Conservation (phyloP, 2,888 invertebrate species). For the Eumerus sabulonum region DNA sequence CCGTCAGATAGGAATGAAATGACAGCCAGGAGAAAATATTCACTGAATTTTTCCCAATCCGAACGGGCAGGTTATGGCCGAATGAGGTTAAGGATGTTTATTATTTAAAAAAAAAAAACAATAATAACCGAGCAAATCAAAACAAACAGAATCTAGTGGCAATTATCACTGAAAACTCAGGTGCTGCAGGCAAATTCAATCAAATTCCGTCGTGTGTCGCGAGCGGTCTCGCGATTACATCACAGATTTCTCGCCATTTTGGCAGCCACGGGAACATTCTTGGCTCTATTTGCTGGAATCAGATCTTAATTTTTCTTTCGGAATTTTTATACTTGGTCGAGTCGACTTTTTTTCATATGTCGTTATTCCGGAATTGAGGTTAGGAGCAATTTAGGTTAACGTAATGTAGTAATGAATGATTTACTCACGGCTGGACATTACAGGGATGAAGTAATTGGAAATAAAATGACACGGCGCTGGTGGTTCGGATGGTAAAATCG, state of each 20-base stretch:
- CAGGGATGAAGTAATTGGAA: constrained; percentile 10
- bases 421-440: constrained; percentile 60
- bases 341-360: constrained; percentile 12
- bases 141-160: constrained; percentile 1
- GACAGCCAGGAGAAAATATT: constrained; percentile 8
- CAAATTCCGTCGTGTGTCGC: not conserved
- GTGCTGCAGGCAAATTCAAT: not conserved
- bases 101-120: constrained; percentile 53
- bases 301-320: constrained; percentile 1
- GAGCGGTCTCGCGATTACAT: constrained; percentile 53
- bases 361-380: constrained; percentile 59
- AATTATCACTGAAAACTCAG: no score
- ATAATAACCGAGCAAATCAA: constrained; percentile 15
- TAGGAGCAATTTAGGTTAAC: constrained; percentile 63
- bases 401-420: constrained; percentile 40
- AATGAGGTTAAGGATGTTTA: constrained; percentile 68
- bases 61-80: constrained; percentile 54
- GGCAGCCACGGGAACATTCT: constrained; percentile 21
- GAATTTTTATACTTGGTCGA: no score
- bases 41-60: constrained; percentile 27
- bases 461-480: constrained; percentile 20
- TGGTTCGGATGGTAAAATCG: constrained; percentile 33
- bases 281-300: constrained; percentile 22
- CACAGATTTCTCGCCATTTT: constrained; percentile 62
- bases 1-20: constrained; percentile 9